Conservation (phyloP, 1,140 invertebrate genomes). For the Cecropterus lyciades region DNA sequence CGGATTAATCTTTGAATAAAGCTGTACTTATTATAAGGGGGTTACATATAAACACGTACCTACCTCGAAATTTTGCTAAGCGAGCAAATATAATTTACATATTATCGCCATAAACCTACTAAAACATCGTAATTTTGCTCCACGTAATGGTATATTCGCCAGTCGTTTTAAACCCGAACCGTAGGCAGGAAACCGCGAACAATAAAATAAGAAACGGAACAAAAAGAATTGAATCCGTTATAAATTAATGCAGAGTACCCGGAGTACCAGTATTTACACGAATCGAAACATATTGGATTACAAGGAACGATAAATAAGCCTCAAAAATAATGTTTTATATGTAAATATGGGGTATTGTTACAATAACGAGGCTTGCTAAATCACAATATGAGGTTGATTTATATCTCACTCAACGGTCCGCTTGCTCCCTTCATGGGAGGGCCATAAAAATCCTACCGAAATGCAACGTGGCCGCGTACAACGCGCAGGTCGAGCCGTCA, state of each 20-base stretch:
- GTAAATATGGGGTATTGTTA: conserved; percentile 81
- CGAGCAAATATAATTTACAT: conserved; percentile 29
- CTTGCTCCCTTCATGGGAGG: conserved; percentile 73
- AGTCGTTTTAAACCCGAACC: conserved; percentile 31
- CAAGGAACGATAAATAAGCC: conserved; percentile 70
- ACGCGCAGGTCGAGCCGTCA: conserved; percentile 27
- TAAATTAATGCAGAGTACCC: conserved; percentile 64
- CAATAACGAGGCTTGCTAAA: conserved; percentile 80
- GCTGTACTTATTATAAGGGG: background rate
- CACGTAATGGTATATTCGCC: conserved; percentile 27
- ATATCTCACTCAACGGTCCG: conserved; percentile 79
- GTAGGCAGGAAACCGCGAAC: conserved; percentile 43
- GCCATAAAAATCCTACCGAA: conserved; percentile 70
- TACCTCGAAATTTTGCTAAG: conserved; percentile 16
- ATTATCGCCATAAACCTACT: conserved; percentile 36
- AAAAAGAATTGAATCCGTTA: conserved; percentile 52
- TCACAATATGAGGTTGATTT: conserved; percentile 82
- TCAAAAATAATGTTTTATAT: conserved; percentile 80
- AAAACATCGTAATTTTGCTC: conserved; percentile 34
- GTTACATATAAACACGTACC: background rate
- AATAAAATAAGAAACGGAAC: conserved; percentile 48
- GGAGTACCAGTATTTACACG: conserved; percentile 53
- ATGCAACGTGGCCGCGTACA: conserved; percentile 44
- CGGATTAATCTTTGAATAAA: background rate
- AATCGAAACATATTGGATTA: conserved; percentile 68